phyloP scores from a whole-genome alignment of 2,113 vertebrate genomes.

The Petroica traversi region DNA sequence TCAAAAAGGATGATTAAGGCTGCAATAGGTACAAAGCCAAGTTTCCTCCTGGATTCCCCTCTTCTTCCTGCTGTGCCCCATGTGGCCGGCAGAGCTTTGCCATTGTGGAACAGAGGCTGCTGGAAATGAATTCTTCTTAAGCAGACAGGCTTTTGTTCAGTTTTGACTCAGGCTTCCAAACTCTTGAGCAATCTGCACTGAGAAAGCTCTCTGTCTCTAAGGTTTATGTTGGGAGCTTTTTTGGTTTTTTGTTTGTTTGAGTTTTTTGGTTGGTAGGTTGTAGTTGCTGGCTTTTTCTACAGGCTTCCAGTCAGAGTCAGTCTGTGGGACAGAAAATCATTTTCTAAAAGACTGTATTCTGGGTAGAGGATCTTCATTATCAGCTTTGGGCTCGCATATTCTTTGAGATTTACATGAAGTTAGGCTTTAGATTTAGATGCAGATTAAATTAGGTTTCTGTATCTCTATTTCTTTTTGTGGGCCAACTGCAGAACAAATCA shows the following conservation, averaged over 20 bases:
- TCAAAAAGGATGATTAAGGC: neutral
- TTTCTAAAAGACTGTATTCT: neutral
- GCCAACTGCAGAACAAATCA: fast-evolving
- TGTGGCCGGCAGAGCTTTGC: neutral
- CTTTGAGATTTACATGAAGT: neutral
- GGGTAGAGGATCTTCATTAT: neutral
- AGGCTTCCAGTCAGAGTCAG: neutral
- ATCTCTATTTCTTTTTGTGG: neutral
- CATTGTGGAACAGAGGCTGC: neutral
- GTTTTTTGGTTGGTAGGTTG: neutral
- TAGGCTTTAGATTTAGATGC: neutral
- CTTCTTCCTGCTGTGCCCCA: neutral
- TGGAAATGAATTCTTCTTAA: neutral
- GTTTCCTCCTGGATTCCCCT: neutral
- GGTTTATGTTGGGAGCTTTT: neutral
- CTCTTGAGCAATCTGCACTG: neutral
- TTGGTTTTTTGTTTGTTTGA: no score
- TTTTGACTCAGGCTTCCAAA: neutral
- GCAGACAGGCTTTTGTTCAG: neutral
- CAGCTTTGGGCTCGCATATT: neutral
- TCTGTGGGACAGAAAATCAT: neutral
- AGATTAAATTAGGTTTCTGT: neutral
- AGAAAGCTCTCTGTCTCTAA: neutral
- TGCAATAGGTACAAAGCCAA: neutral
- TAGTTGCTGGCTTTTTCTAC: neutral